These are phyloP conservation scores for Ceratosolen solmsi DNA, from an alignment of 1,140 invertebrate genomes.

Conservation along the genomic window DNA sequence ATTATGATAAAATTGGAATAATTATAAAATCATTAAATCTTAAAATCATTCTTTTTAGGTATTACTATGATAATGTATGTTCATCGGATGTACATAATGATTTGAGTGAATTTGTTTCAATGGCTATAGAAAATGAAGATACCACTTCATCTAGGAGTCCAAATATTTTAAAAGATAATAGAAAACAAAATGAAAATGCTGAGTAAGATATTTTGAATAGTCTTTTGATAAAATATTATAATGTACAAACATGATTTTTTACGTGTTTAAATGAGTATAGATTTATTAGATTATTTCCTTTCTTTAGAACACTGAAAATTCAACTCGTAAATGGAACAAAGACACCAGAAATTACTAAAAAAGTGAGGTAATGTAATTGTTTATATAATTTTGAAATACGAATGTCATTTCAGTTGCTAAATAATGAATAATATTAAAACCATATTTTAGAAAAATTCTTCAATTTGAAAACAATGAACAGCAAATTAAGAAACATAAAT, in stretches of 20 bases:
- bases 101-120: neutral
- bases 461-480: neutral
- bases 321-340: neutral
- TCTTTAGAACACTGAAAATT: neutral
- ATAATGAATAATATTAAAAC: neutral
- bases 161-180: neutral
- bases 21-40: too few relatives aligned
- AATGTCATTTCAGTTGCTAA: neutral
- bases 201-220: conserved; percentile 12
- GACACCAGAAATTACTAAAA: neutral
- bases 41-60: neutral
- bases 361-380: neutral
- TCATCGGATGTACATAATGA: neutral
- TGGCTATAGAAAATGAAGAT: neutral
- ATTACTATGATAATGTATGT: neutral
- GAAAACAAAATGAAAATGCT: neutral
- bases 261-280: too few relatives aligned
- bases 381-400: neutral
- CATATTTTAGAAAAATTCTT: neutral
- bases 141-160: neutral
- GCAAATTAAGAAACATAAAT: neutral
- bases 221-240: too few relatives aligned
- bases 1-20: too few relatives aligned
- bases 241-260: too few relatives aligned
- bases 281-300: too few relatives aligned